Percentiles rank a stretch among this genome's conserved stretches.
Conservation (phyloP, 2,113 vertebrate species). For the Hystrix brachyura region DNA sequence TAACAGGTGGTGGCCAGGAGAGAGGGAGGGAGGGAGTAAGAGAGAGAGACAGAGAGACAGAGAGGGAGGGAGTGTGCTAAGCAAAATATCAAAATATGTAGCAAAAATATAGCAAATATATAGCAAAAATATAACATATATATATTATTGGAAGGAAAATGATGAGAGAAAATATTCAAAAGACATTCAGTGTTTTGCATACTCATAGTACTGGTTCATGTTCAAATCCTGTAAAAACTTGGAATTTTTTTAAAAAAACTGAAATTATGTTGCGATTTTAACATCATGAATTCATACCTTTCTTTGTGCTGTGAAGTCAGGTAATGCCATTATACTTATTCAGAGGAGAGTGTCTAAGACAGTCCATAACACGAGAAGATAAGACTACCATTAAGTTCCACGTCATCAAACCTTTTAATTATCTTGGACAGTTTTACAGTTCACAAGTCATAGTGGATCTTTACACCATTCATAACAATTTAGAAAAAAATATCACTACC, state of each 20-base stretch:
- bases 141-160: background rate
- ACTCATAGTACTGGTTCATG: background rate
- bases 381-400: background rate
- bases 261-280: background rate
- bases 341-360: background rate
- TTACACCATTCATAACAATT: background rate
- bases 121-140: background rate
- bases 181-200: background rate
- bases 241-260: background rate
- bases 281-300: background rate
- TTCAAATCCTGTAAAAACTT: constrained; percentile 23
- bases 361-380: background rate
- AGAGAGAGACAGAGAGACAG: background rate
- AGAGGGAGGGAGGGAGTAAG: background rate
- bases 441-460: constrained; percentile 29
- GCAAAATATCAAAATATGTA: background rate
- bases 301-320: background rate
- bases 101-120: background rate
- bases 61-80: background rate
- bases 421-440: background rate
- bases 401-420: constrained; percentile 8
- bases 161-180: constrained; percentile 10
- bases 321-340: background rate
- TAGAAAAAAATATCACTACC: background rate
- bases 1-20: background rate